Evolutionary conservation across 2,113 vertebrate genomes (phyloP).

Genomic region (Cercopithecus mona): DNA sequence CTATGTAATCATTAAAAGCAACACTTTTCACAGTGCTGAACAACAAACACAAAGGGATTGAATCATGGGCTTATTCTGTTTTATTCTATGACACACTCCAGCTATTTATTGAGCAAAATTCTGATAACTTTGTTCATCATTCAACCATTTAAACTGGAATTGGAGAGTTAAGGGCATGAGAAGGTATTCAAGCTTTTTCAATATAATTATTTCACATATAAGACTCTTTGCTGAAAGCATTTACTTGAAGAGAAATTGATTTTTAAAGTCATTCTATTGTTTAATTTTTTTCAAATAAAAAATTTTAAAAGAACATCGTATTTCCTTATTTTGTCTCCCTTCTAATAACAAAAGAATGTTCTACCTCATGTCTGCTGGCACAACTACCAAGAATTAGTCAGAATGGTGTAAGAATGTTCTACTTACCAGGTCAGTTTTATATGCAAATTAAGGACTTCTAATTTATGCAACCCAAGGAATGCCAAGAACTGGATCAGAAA

Average conservation of each 20-base stretch:
- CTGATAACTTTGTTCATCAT: slow-evolving; percentile 19
- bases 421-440: not conserved
- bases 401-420: not conserved
- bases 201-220: not conserved
- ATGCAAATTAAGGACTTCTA: not conserved
- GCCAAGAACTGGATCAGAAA: not conserved
- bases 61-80: not conserved
- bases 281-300: not conserved
- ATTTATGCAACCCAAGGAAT: not conserved
- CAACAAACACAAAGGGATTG: not conserved
- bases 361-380: not conserved
- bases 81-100: not conserved
- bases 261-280: not conserved
- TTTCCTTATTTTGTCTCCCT: not conserved
- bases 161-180: not conserved
- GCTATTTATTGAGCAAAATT: slow-evolving; percentile 28
- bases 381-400: not conserved
- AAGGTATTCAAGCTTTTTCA: not conserved
- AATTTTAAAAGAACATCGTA: not conserved
- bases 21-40: not conserved
- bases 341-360: not conserved
- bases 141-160: not conserved
- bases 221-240: not conserved
- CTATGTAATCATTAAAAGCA: slow-evolving; percentile 61
- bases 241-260: not conserved